Evolutionary conservation across 2,888 invertebrate genomes (phyloP).

Genomic region (Papilio elwesi): DNA sequence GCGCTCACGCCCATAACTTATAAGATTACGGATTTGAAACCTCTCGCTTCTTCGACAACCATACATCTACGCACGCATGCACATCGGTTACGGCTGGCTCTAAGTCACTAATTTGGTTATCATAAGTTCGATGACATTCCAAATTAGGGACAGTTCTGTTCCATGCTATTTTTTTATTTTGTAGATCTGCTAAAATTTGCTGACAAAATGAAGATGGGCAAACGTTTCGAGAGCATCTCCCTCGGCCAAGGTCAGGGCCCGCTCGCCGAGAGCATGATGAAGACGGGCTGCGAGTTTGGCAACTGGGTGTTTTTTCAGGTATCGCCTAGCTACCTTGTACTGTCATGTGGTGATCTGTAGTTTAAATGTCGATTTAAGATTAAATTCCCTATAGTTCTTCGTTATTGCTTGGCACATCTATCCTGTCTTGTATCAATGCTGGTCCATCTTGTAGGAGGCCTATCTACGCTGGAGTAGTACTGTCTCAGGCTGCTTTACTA

Average conservation of each 20-base stretch:
- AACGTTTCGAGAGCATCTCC: slow-evolving; percentile 92
- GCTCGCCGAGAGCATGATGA: slow-evolving; percentile 90
- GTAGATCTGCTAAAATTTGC: slow-evolving; percentile 92
- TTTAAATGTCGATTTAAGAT: no score
- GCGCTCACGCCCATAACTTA: no score
- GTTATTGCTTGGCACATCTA: no score
- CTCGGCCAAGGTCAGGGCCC: slow-evolving; percentile 96
- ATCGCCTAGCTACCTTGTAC: background rate
- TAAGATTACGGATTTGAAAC: background rate
- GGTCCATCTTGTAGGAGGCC: no score
- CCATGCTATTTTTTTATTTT: background rate
- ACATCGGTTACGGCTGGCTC: background rate
- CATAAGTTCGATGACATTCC: no score
- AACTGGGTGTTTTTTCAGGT: slow-evolving; percentile 95
- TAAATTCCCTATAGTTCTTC: no score
- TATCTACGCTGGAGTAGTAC: no score
- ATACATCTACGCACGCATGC: no score
- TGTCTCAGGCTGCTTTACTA: no score
- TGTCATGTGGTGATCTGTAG: background rate
- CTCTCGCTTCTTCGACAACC: no score
- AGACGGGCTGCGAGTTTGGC: slow-evolving; percentile 89
- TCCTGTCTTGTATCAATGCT: no score
- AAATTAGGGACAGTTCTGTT: no score
- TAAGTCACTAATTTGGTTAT: background rate
- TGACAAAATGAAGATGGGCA: slow-evolving; percentile 89